Base-by-base conservation (phyloP, 2,888 invertebrate species). In the Phrixothrix hirtus region DNA sequence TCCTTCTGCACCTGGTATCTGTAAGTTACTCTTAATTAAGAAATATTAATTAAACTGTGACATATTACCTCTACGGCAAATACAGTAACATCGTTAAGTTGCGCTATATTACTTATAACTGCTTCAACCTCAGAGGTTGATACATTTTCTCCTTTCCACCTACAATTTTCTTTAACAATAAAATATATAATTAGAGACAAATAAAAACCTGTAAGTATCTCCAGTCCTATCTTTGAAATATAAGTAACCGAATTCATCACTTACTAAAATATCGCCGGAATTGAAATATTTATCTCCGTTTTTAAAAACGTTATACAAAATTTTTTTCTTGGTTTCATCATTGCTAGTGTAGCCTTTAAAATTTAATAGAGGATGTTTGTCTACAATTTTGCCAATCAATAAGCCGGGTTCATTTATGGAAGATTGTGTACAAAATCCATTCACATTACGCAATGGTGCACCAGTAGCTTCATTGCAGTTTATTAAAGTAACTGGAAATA, bases 91-190 rank as follows among this genome's bases (percentile, higher is more conserved):
- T 76, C 74, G 55, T 84, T 83, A 50, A 92, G 80, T 1, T 83
- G 83, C 36, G 89, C 78, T 17, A 87, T 81, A 46, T 88, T 88
- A 54, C 88, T 89, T 59, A 96, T 83, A 6, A 92, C 87, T 44
- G 89, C 88, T 77, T 98, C 97, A 12, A 98, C 93, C 78, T 98
- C 98, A 0, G 89, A 87, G 1, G 97, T 96, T 48, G 96, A 89
- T 1, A 98, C 95, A 73, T 98, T 98, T 79, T 98, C 97, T 9
- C 98, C 96, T 71, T 92, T 88, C 95, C 95, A 95, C 44, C 75
- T 72, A 50, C 42, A 65, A 41, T n/a, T n/a, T n/a, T n/a, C n/a
- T n/a, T n/a, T n/a, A n/a, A n/a, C n/a, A n/a, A n/a, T n/a, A n/a
- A n/a, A n/a, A n/a, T n/a, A n/a, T n/a, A n/a, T n/a, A n/a, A n/a